Conservation (phyloP, 2,797 vertebrate species). For the Pterois miles region DNA sequence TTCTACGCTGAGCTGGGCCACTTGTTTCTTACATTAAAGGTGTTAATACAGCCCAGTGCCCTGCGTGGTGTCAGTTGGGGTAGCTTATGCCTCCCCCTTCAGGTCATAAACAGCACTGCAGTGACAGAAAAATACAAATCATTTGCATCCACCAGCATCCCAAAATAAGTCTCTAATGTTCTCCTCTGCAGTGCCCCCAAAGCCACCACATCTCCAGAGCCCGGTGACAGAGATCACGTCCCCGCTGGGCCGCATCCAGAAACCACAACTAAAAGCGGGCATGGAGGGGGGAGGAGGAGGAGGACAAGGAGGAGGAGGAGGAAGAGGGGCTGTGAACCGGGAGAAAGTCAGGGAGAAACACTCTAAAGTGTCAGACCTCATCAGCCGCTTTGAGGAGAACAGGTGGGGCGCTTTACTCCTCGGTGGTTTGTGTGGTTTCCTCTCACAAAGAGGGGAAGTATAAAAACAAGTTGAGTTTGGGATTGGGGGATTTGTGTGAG, state of each 20-base stretch:
- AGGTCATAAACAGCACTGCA: conserved; percentile 43
- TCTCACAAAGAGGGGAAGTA: neutral
- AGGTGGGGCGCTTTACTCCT: conserved; percentile 59
- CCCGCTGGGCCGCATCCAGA: conserved; percentile 52
- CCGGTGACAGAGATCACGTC: conserved; percentile 70
- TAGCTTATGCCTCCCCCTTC: conserved; percentile 63
- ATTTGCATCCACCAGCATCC: neutral
- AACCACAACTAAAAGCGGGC: conserved; percentile 7
- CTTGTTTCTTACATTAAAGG: neutral
- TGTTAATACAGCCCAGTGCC: neutral
- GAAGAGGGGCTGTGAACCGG: conserved; percentile 31
- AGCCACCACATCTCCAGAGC: conserved; percentile 82
- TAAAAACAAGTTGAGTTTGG: neutral
- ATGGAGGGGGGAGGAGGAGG: conserved; percentile 77
- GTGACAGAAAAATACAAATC: neutral
- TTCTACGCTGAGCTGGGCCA: neutral
- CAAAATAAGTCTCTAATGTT: neutral
- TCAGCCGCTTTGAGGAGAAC: conserved; percentile 85
- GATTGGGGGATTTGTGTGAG: neutral
- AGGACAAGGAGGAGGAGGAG: conserved; percentile 43
- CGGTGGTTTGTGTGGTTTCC: neutral
- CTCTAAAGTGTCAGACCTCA: conserved; percentile 84
- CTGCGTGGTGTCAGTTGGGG: neutral
- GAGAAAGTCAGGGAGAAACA: conserved; percentile 64
- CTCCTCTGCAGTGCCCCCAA: conserved; percentile 79